phyloP scores from a whole-genome alignment of 2,113 vertebrate species.

The Choloepus hoffmanni region DNA sequence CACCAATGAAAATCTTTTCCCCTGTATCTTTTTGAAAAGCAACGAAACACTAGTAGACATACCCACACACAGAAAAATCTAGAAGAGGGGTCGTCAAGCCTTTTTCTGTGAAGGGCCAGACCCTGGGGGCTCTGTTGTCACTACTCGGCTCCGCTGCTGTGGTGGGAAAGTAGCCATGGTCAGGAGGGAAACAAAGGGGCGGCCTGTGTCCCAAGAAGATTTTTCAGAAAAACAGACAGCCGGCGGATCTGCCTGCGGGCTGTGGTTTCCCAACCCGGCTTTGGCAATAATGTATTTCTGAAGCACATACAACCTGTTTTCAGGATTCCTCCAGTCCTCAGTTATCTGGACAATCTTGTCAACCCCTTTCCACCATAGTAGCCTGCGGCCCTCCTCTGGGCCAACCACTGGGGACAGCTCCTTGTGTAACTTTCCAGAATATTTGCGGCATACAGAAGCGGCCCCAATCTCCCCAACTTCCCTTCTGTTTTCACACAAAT shows the following conservation, averaged over 20 bases:
- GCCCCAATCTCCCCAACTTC: too few species aligned
- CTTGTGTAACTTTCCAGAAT: neutral
- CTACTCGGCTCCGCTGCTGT: too few species aligned
- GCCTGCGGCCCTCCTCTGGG: neutral
- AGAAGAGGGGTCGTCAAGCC: too few species aligned
- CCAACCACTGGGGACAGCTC: neutral
- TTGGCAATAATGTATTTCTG: neutral
- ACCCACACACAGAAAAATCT: too few species aligned
- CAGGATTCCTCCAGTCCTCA: neutral
- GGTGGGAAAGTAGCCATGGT: neutral
- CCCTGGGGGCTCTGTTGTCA: accelerated
- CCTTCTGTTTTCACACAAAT: accelerated
- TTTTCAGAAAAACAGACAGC: neutral
- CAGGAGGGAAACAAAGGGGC: too few species aligned
- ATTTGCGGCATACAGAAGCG: neutral
- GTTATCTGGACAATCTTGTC: neutral
- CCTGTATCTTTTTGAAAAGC: neutral
- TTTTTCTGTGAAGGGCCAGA: neutral
- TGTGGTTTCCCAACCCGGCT: neutral
- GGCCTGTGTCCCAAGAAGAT: too few species aligned
- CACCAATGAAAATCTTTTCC: neutral
- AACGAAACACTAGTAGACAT: neutral
- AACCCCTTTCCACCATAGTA: too few species aligned
- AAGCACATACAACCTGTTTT: accelerated
- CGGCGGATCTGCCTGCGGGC: too few species aligned